phyloP scores from a whole-genome alignment of 2,113 vertebrate genomes.

The Empidonax alnorum region DNA sequence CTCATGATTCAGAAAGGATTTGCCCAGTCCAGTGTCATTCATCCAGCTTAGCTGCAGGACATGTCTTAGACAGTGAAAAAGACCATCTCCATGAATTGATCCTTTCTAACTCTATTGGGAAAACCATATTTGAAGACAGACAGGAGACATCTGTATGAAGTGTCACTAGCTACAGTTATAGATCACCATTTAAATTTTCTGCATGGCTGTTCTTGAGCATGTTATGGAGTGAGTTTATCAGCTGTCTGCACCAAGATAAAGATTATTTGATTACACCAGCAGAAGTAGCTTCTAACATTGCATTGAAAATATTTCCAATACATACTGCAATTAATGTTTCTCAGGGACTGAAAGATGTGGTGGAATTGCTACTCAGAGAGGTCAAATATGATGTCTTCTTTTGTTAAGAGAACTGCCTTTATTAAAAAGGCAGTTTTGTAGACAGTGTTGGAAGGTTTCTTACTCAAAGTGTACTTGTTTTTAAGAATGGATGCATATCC shows the following conservation, averaged over 20 bases:
- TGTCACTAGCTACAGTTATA: not conserved
- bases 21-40: not conserved
- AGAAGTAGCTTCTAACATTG: not conserved
- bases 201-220: not conserved
- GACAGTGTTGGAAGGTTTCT: not conserved
- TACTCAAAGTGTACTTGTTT: not conserved
- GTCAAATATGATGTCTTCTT: not conserved
- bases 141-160: not conserved
- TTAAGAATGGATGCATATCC: not conserved
- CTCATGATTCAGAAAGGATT: not conserved
- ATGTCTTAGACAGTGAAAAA: not conserved
- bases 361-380: not conserved
- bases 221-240: not conserved
- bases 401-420: not conserved
- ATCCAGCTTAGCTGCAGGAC: not conserved
- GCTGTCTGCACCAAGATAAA: not conserved
- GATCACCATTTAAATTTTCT: not conserved
- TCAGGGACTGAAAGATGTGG: not conserved
- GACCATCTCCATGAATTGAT: not conserved
- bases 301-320: not conserved
- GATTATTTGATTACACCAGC: not conserved
- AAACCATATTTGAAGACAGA: not conserved
- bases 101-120: not conserved
- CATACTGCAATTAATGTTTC: not conserved
- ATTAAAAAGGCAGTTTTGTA: not conserved